Percentiles rank a stretch among this genome's conserved stretches.
Evolutionary conservation across 2,113 vertebrate genomes (phyloP).

Genomic region (Platysteira castanea): DNA sequence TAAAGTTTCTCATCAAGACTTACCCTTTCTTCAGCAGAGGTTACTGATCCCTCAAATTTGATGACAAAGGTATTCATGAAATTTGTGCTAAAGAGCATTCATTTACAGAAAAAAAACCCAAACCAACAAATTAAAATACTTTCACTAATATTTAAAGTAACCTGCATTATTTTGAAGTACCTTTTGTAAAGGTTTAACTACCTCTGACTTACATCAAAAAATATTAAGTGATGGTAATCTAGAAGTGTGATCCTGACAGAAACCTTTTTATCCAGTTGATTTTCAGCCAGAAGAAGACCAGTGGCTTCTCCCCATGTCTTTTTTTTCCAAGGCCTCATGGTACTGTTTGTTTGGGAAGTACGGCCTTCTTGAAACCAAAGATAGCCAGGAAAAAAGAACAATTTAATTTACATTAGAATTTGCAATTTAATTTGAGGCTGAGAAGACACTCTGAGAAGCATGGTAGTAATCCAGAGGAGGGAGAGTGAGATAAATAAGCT

Average conservation of each 20-base stretch:
- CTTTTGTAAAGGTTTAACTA: background rate
- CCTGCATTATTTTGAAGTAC: background rate
- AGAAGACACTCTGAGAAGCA: slow-evolving; percentile 9
- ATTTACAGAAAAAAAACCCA: background rate
- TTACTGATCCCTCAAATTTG: background rate
- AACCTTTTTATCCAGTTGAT: background rate
- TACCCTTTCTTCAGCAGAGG: background rate
- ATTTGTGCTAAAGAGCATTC: background rate
- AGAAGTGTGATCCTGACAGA: background rate
- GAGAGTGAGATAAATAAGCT: slow-evolving; percentile 23
- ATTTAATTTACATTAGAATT: slow-evolving; percentile 2
- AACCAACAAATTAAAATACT: background rate
- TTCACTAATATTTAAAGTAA: background rate
- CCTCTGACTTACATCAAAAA: background rate
- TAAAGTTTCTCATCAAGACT: background rate
- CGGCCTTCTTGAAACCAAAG: background rate
- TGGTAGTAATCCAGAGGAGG: background rate
- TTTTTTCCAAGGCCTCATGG: background rate
- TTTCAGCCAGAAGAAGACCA: background rate
- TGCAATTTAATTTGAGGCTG: slow-evolving; percentile 17
- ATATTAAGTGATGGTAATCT: background rate
- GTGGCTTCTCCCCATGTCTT: background rate
- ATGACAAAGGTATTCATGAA: background rate
- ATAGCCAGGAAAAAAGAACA: background rate
- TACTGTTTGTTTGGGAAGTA: background rate